Evolutionary conservation across 2,113 vertebrate species (phyloP).

Genomic region (Ia io): DNA sequence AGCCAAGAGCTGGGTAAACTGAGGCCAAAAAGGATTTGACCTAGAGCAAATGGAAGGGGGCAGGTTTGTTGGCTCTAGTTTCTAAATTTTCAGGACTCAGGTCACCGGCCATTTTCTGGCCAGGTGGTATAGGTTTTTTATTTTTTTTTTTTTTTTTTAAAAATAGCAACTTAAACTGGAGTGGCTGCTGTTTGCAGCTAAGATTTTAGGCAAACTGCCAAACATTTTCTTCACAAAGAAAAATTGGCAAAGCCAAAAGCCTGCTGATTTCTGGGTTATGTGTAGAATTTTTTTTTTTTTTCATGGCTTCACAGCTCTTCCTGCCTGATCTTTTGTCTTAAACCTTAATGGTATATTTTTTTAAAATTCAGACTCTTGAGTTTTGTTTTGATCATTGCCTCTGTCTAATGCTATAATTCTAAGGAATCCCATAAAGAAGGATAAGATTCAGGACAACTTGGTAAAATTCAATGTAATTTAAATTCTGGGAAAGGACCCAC

Average conservation of each 20-base stretch:
- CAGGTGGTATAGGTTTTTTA: not conserved
- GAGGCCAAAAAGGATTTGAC: not conserved
- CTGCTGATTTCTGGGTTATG: not conserved
- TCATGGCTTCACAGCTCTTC: not conserved
- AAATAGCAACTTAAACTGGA: slow-evolving; percentile 9
- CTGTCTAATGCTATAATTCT: not conserved
- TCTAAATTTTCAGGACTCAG: not conserved
- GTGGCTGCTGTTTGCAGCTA: slow-evolving; percentile 44
- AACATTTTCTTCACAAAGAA: slow-evolving; percentile 45
- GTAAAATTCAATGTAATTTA: not conserved
- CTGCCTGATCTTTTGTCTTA: slow-evolving; percentile 24
- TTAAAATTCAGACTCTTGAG: not conserved
- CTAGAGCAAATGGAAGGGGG: not conserved
- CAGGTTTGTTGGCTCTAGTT: not conserved
- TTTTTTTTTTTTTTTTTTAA: slow-evolving; percentile 17
- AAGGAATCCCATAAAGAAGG: not conserved
- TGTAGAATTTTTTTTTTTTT: not conserved
- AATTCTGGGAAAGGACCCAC: not conserved
- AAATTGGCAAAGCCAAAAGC: not conserved
- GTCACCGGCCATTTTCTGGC: not conserved
- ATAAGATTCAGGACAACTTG: not conserved
- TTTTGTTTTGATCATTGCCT: not conserved
- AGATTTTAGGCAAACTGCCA: slow-evolving; percentile 24
- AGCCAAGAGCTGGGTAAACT: not conserved
- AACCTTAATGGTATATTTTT: not conserved